Conservation (phyloP, 2,888 invertebrate species). For the Perizoma affinitatum region DNA sequence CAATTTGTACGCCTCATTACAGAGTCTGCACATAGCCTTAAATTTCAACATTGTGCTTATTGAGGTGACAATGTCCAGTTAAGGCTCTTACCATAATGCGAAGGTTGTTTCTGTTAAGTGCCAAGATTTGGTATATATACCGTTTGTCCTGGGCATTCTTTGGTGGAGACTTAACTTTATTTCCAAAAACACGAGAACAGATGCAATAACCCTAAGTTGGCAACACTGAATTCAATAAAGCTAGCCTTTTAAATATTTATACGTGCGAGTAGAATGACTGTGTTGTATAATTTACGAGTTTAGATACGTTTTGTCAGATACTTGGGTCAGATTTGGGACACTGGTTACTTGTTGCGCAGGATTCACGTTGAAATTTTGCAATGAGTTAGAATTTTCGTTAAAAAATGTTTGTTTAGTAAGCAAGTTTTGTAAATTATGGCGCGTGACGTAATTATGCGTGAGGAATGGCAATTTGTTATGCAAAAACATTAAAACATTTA, state of each 20-base stretch:
- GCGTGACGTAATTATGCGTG: conserved; percentile 9
- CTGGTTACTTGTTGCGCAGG: conserved; percentile 33
- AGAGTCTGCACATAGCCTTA: too few relatives aligned
- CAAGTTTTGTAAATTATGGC: conserved; percentile 17
- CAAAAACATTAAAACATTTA: background rate
- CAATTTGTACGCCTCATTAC: too few relatives aligned
- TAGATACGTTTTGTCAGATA: conserved; percentile 30
- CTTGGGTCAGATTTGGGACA: conserved; percentile 31
- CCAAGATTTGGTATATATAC: too few relatives aligned
- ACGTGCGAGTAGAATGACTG: conserved; percentile 22
- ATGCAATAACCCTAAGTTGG: background rate
- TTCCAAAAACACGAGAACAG: background rate
- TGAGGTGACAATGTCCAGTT: too few relatives aligned
- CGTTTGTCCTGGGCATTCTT: too few relatives aligned
- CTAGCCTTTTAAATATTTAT: conserved; percentile 36
- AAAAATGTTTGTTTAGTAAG: conserved; percentile 25
- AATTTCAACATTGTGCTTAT: too few relatives aligned
- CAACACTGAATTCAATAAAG: conserved; percentile 24
- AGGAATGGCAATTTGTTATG: conserved; percentile 6
- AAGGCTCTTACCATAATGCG: too few relatives aligned
- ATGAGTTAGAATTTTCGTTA: conserved; percentile 24
- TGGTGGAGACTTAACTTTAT: background rate
- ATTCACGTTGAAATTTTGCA: conserved; percentile 29
- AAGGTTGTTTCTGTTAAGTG: too few relatives aligned
- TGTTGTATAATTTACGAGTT: conserved; percentile 42